Evolutionary conservation across 2,888 invertebrate species (phyloP).

Genomic region (Drosophila mimica): DNA sequence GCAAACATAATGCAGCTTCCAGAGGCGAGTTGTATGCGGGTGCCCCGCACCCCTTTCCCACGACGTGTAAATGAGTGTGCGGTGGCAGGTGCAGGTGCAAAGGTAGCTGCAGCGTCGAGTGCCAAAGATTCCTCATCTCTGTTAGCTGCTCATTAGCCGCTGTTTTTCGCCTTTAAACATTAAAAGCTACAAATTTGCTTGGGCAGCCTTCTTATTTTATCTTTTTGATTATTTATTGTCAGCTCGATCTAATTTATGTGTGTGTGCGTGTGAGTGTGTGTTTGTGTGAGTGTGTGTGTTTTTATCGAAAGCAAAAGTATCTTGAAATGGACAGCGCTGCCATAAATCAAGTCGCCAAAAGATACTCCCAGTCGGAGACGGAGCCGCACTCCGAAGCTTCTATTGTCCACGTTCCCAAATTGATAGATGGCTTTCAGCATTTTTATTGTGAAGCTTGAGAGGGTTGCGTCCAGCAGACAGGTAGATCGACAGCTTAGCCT

Average conservation of each 20-base stretch:
- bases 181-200: constrained; percentile 37
- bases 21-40: constrained; percentile 50
- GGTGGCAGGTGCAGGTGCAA: constrained; percentile 11
- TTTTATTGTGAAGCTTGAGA: constrained; percentile 34
- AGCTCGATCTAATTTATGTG: constrained; percentile 56
- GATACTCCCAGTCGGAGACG: constrained; percentile 26
- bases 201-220: constrained; percentile 17
- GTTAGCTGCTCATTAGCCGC: constrained; percentile 60
- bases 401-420: constrained; percentile 41
- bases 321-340: constrained; percentile 8
- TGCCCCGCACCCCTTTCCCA: neutral
- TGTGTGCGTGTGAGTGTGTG: constrained; percentile 16
- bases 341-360: constrained; percentile 65
- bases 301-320: constrained; percentile 49
- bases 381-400: constrained; percentile 31
- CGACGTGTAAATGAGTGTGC: constrained; percentile 24
- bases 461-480: neutral
- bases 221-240: constrained; percentile 48
- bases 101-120: constrained; percentile 4
- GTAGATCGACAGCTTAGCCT: constrained; percentile 3
- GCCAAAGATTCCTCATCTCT: constrained; percentile 29
- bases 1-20: constrained; percentile 62
- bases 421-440: constrained; percentile 58
- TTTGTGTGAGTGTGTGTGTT: constrained; percentile 29
- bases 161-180: constrained; percentile 45